Base-by-base conservation (phyloP, 2,888 invertebrate species). In the Meta bourneti region DNA sequence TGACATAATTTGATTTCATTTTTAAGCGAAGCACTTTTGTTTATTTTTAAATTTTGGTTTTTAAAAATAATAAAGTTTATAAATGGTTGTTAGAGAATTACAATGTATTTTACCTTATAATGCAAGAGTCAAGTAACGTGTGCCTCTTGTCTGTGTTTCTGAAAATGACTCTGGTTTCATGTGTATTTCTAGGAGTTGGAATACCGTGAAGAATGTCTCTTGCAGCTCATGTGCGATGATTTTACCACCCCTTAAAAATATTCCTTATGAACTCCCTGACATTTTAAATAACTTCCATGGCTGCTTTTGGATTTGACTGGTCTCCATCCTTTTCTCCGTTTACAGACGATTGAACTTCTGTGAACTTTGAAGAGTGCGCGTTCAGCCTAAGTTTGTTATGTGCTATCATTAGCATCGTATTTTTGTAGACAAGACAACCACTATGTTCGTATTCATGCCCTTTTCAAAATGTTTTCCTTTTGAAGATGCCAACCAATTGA, bases 171-270 rank as follows among this genome's bases (percentile, higher is more conserved):
- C 71, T 83, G 72, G 61, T 83, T 91, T 91, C 87, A 87, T 91
- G 79, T 89, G 89, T 87, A 91, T 91, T 91, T 91, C 82, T 83
- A 91, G 91, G 91, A 91, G 87, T 91, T 91, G 87, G 91, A 91
- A 83, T 78, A 91, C 72, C 87, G 78, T 51, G 91, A 91, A 79
- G 87, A 78, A 61, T 71, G 78, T 83, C 91, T 91, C 77, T 91
- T 91, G 83, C 91, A 91, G 72, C 91, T 91, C 82, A 91, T 87
- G 87, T 87, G 83, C 54, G 87, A 83, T 49, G 87, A 91, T 87
- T 87, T 84, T 54, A 84, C 54, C 75, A 54, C 52, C 61, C 48
- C 48, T 48, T 72, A 51, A 75, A 54, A 75, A 16, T 51, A 16
- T 78, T 78, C 78, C 52, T n/a, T 78, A 19, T 75, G 13, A 13